Base-by-base conservation (phyloP, 2,113 vertebrate species). In the Brachirus orientalis region DNA sequence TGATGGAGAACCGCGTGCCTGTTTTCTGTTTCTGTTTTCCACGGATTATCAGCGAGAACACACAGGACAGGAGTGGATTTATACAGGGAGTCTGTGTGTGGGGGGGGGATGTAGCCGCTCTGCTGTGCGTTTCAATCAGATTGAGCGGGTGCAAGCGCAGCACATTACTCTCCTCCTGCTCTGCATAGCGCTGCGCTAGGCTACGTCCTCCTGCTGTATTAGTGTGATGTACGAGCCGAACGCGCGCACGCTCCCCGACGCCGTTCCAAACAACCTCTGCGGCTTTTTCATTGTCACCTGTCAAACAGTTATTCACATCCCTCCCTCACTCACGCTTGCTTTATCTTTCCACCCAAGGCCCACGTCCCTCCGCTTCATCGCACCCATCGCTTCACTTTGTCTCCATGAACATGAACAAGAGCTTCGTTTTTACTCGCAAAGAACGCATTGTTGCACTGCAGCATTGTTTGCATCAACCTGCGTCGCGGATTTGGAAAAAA, bases 141-240 rank as follows among this genome's bases (percentile, higher is more conserved):
- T 85, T 75, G 88, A 87, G 77, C 77, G 68, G 84, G 75, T 90
- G 89, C 88, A 86, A 88, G 86, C 85, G 57, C 90, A 89, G 91
- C 90, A 91, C 84, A 90, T 89, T 90, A 84, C 61, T 91, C 84
- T 82, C 78, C n/a, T 19, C 64, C 88, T 89, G 85, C 83, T 91
- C 90, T 91, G 90, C 90, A 90, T 91, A 89, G 88, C 85, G 83
- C 90, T 86, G 89, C 14, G 85, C 87, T 80, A 77, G 87, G 82
- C 88, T 86, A 72, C 73, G 84, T 89, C 85, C 87, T 88, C 84
- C 79, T 80, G 90, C 87, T 87, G 89, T 90, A 89, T 91, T 89
- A 90, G 82, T 20, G 77, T 92, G 91, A 92, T 91, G 88, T 91
- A 91, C 88, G 87, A 89, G 75, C 85, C 77, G 56, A 72, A 86